Evolutionary conservation across 2,113 vertebrate species (phyloP), one percentile per base, ranked within the genome.

Genomic region (Mungos mungo): DNA sequence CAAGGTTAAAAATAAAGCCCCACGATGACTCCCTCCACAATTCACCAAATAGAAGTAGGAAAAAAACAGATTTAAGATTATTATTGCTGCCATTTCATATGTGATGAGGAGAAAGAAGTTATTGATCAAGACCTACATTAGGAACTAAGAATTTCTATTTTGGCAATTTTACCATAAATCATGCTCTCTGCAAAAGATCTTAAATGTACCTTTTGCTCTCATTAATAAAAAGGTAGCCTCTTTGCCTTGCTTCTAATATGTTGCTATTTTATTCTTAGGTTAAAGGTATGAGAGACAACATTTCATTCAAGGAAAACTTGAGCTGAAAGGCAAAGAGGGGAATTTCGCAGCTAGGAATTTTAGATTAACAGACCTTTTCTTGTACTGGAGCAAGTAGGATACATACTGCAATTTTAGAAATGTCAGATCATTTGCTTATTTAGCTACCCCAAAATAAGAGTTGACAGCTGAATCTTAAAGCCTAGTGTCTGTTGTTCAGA

Each of bases 301-400:
- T 94, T 88, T 84, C 90, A 96, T 96, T 97, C 89, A 96, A 84
- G 81, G 82, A 65, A 97, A 79, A 77, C 85, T 72, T 27, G 86
- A 85, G 47, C 60, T 80, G 18, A 86, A 84, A 96, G 72, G 83
- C 63, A 89, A 79, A 90, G 23, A 52, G 14, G 45, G 33, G 31
- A 79, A 80, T 91, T 89, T 96, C 87, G 87, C 77, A 92, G 95
- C 63, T 85, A 92, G 21, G 52, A 96, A 96, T 93, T 86, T 86
- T 77, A 92, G 87, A 89, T 92, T 90, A 93, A 96, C 86, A 96
- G 96, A 96, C n/a, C 69, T 87, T 69, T 66, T 35, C 79, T 95
- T 93, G 60, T 96, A 29, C 35, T 89, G 25, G 27, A 76, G 83
- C 90, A 95, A 90, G 76, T 15, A 91, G 35, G 68, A 31, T 79